A percentile compares a stretch with the other conserved stretches of the same genome.
Evolutionary conservation across 2,113 vertebrate genomes (phyloP).

Genomic region (Odontesthes bonariensis): DNA sequence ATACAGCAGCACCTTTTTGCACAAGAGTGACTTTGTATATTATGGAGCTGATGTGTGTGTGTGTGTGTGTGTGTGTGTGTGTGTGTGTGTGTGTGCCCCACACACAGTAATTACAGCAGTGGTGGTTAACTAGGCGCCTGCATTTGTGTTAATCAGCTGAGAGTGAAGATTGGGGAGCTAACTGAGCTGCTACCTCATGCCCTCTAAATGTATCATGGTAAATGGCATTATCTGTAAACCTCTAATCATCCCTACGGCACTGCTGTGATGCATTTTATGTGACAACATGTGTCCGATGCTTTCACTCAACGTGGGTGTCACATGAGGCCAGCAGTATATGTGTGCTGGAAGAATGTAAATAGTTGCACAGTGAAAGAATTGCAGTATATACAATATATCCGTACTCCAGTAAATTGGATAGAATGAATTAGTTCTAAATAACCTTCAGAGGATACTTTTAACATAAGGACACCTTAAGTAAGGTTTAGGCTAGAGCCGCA

Average conservation of each 20-base stretch:
- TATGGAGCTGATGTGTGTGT: conserved; percentile 3
- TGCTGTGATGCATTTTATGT: conserved; percentile 26
- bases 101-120: conserved; percentile 65
- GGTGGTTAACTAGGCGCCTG: conserved; percentile 66
- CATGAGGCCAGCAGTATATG: too few species aligned
- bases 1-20: conserved; percentile 31
- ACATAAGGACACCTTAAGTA: too few species aligned
- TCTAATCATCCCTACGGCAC: conserved; percentile 53
- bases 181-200: conserved; percentile 51
- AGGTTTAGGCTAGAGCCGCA: too few species aligned
- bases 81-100: conserved; percentile 1
- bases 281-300: conserved; percentile 17
- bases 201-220: conserved; percentile 55
- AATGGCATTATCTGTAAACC: conserved; percentile 62
- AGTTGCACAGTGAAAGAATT: too few species aligned
- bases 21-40: conserved; percentile 8
- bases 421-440: too few species aligned
- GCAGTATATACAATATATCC: too few species aligned
- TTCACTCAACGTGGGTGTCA: too few species aligned
- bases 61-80: background rate
- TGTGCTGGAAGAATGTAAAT: too few species aligned
- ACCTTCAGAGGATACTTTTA: too few species aligned
- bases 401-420: too few species aligned
- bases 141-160: conserved; percentile 70
- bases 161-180: conserved; percentile 60